These are phyloP conservation scores for Cygnus olor DNA, from an alignment of 2,797 vertebrate species.

Conservation along the genomic window DNA sequence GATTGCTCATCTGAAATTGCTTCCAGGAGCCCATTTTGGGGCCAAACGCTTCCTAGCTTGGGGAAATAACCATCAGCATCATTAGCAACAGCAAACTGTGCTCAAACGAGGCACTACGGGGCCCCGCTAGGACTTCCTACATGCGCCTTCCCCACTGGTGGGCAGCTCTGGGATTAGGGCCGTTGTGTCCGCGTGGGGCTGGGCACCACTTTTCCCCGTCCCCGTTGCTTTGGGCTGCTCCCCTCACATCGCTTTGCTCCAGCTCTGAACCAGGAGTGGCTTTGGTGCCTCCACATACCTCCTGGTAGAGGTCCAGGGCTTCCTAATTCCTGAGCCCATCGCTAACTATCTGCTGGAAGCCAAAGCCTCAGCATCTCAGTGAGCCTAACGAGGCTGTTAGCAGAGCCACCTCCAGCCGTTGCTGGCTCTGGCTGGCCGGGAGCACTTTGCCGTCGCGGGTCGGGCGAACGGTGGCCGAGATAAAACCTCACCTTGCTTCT, in stretches of 20 bases:
- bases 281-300: not conserved
- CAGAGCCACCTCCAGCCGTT: not conserved
- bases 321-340: constrained; percentile 5
- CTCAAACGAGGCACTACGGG: not conserved
- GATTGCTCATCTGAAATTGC: constrained; percentile 47
- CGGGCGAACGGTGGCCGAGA: not conserved
- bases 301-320: constrained; percentile 44
- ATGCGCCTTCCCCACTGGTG: fast-evolving
- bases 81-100: constrained; percentile 15
- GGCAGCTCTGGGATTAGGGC: not conserved
- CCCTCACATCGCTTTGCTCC: not conserved
- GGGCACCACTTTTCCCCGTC: fast-evolving
- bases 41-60: constrained; percentile 53
- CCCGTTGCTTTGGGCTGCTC: not conserved
- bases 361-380: not conserved
- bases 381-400: constrained; percentile 29
- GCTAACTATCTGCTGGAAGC: constrained; percentile 54
- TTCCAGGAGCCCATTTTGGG: constrained; percentile 62
- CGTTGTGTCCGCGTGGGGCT: fast-evolving
- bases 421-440: not conserved
- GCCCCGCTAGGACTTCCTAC: not conserved
- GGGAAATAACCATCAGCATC: constrained; percentile 44
- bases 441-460: fast-evolving
- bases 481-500: not conserved
- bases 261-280: not conserved